phyloP scores from a whole-genome alignment of 2,888 invertebrate species.

The Himalopsyche kuldschensis region DNA sequence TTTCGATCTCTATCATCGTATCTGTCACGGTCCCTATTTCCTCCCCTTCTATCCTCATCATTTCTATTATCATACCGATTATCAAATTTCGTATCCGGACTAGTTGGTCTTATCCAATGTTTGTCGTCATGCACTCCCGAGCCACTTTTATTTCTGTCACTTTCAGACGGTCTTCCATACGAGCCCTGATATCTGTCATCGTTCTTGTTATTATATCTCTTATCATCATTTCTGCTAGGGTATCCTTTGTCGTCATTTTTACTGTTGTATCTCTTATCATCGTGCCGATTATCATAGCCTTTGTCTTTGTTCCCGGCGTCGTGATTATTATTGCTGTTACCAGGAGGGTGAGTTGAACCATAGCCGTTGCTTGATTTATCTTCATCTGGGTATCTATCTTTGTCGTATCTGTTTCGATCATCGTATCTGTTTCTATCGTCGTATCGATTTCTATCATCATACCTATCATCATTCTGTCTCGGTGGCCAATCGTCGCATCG shows the following conservation, averaged over 20 bases:
- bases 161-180: slow-evolving; percentile 29
- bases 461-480: slow-evolving; percentile 29
- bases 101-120: slow-evolving; percentile 19
- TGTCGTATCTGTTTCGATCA: slow-evolving; percentile 1
- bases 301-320: slow-evolving; percentile 28
- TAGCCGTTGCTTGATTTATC: slow-evolving; percentile 18
- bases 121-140: slow-evolving; percentile 34
- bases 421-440: neutral
- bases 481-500: slow-evolving; percentile 35
- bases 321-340: slow-evolving; percentile 19
- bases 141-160: slow-evolving; percentile 36
- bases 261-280: slow-evolving; percentile 30
- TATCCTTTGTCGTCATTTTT: slow-evolving; percentile 35
- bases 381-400: slow-evolving; percentile 34
- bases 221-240: slow-evolving; percentile 28
- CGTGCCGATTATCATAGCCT: slow-evolving; percentile 18
- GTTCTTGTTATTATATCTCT: slow-evolving; percentile 36
- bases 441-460: slow-evolving; percentile 23
- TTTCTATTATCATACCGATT: slow-evolving; percentile 8
- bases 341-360: slow-evolving; percentile 16
- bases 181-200: slow-evolving; percentile 28
- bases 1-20: slow-evolving; percentile 26
- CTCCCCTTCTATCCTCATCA: slow-evolving; percentile 26
- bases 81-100: slow-evolving; percentile 14
- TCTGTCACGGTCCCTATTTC: slow-evolving; percentile 17